Conservation (phyloP, 2,797 vertebrate species). For the Okamejei kenojei region DNA sequence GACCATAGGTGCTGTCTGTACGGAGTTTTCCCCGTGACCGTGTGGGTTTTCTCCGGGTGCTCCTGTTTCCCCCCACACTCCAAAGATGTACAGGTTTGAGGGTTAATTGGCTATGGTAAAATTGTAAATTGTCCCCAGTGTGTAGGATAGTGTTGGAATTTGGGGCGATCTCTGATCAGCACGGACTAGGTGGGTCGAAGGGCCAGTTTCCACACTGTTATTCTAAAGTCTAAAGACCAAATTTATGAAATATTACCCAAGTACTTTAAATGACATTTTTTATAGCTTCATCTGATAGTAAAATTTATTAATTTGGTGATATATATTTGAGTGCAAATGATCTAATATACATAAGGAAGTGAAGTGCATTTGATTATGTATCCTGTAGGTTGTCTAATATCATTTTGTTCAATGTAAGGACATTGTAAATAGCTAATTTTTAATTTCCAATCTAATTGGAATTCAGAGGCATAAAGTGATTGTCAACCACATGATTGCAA, state of each 20-base stretch:
- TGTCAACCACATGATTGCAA: neutral
- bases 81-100: too few species aligned
- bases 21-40: too few species aligned
- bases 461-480: neutral
- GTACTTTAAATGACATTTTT: neutral
- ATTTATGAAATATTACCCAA: neutral
- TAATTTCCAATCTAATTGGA: neutral
- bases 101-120: too few species aligned
- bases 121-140: too few species aligned
- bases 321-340: neutral
- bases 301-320: neutral
- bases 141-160: too few species aligned
- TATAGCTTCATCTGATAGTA: neutral
- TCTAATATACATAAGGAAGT: neutral
- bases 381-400: neutral
- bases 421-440: neutral
- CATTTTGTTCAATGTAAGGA: neutral
- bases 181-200: too few species aligned
- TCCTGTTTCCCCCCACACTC: too few species aligned
- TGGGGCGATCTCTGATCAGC: too few species aligned
- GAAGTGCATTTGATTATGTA: neutral
- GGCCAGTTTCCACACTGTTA: too few species aligned
- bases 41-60: too few species aligned
- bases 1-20: too few species aligned
- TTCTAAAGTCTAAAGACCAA: too few species aligned